Percentiles rank a stretch among this genome's conserved stretches.
These are phyloP conservation scores for Himalopsyche kuldschensis DNA, from an alignment of 2,888 invertebrate genomes.

Conservation along the genomic window DNA sequence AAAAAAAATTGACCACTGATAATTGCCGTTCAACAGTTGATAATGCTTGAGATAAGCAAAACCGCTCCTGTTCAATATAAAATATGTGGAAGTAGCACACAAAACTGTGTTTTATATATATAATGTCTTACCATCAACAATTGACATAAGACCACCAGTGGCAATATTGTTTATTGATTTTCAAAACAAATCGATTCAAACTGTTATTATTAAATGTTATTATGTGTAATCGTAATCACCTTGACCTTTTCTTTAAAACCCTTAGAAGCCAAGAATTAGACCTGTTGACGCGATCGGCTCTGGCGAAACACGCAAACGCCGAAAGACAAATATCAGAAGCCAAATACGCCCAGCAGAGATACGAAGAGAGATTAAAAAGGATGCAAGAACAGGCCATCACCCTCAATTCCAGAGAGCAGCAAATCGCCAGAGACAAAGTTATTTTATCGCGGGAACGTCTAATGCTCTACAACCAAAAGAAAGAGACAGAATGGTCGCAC, in stretches of 20 bases:
- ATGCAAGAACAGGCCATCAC: conserved; percentile 62
- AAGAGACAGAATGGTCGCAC: conserved; percentile 47
- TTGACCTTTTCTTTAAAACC: conserved; percentile 30
- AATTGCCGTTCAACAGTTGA: no score
- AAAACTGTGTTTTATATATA: no score
- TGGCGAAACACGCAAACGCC: conserved; percentile 63
- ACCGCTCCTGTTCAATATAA: no score
- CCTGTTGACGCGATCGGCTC: conserved; percentile 58
- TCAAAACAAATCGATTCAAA: neutral
- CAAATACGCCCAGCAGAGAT: conserved; percentile 57
- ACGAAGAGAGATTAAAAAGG: conserved; percentile 60
- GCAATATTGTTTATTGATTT: neutral
- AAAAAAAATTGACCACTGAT: no score
- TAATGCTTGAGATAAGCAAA: no score
- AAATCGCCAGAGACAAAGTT: conserved; percentile 64
- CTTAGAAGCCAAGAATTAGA: conserved; percentile 56
- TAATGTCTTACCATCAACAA: no score
- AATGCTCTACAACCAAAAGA: conserved; percentile 58
- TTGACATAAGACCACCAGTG: no score
- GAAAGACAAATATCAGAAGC: conserved; percentile 61
- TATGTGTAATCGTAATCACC: no score
- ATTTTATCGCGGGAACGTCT: conserved; percentile 62
- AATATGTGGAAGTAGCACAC: no score
- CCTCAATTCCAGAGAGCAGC: conserved; percentile 60
- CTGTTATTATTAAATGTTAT: no score